These are phyloP conservation scores for Bradysia coprophila DNA, from an alignment of 1,140 invertebrate genomes.

Conservation along the genomic window DNA sequence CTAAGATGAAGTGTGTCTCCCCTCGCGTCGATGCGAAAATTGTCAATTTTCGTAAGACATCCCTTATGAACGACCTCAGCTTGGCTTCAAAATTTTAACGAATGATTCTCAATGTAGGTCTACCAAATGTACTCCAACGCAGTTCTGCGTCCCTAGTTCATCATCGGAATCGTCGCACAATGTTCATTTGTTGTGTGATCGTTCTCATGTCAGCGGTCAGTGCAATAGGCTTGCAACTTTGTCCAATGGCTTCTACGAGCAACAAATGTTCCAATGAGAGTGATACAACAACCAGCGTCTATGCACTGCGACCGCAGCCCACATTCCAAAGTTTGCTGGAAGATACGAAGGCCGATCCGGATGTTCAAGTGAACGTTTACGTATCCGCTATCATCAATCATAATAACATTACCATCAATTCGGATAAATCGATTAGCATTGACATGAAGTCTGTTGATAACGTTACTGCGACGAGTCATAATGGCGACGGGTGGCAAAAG, in stretches of 20 bases:
- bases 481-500: slow-evolving; percentile 3
- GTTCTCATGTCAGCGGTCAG: slow-evolving; percentile 51
- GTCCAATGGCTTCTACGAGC: slow-evolving; percentile 10
- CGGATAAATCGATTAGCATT: not conserved
- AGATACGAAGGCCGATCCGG: slow-evolving; percentile 4
- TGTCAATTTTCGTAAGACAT: too few relatives aligned
- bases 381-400: slow-evolving; percentile 23
- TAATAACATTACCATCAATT: slow-evolving; percentile 23
- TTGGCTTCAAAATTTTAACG: too few relatives aligned
- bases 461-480: too few relatives aligned
- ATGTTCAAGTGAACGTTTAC: slow-evolving; percentile 19
- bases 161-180: slow-evolving; percentile 44
- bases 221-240: slow-evolving; percentile 23
- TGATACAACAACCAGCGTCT: slow-evolving; percentile 3
- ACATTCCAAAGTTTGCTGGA: not conserved
- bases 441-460: slow-evolving; percentile 10
- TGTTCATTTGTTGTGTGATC: slow-evolving; percentile 64
- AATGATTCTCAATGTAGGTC: too few relatives aligned
- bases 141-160: slow-evolving; percentile 54
- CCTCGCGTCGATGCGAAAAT: too few relatives aligned
- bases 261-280: slow-evolving; percentile 2
- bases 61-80: too few relatives aligned
- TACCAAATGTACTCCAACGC: slow-evolving; percentile 30
- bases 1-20: too few relatives aligned
- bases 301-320: not conserved